These are phyloP conservation scores for Novumbra hubbsi DNA, from an alignment of 2,797 vertebrate genomes.

Conservation along the genomic window DNA sequence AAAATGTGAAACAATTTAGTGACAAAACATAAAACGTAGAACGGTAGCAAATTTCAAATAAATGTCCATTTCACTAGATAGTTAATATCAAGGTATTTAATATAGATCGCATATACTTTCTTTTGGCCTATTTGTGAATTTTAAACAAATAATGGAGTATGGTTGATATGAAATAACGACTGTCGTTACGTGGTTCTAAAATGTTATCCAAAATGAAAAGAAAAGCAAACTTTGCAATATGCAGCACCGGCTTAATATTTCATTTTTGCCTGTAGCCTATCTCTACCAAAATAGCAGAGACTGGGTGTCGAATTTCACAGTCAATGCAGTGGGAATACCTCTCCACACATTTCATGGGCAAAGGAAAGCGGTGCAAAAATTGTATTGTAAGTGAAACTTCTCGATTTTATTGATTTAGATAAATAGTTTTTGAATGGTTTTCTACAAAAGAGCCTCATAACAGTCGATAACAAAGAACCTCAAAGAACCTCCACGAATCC, in stretches of 20 bases:
- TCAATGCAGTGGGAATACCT: neutral
- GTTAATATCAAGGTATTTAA: neutral
- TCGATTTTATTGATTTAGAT: neutral
- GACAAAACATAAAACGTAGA: neutral
- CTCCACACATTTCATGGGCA: conserved; percentile 28
- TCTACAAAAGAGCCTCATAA: neutral
- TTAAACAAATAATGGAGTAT: neutral
- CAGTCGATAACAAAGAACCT: neutral
- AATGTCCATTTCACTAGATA: neutral
- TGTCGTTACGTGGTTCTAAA: neutral
- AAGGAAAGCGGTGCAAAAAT: conserved; percentile 28
- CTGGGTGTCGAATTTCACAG: conserved; percentile 10
- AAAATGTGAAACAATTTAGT: neutral
- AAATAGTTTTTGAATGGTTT: neutral
- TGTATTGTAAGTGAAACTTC: conserved; percentile 47
- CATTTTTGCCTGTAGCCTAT: neutral
- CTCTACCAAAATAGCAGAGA: neutral
- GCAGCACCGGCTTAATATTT: neutral
- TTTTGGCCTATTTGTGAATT: neutral
- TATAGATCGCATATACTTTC: neutral
- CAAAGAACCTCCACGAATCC: neutral
- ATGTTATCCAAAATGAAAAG: neutral
- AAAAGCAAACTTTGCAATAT: neutral
- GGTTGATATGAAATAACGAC: neutral
- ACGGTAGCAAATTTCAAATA: neutral